Conservation (phyloP, 2,888 invertebrate genomes). For the Esperia sulphurella region DNA sequence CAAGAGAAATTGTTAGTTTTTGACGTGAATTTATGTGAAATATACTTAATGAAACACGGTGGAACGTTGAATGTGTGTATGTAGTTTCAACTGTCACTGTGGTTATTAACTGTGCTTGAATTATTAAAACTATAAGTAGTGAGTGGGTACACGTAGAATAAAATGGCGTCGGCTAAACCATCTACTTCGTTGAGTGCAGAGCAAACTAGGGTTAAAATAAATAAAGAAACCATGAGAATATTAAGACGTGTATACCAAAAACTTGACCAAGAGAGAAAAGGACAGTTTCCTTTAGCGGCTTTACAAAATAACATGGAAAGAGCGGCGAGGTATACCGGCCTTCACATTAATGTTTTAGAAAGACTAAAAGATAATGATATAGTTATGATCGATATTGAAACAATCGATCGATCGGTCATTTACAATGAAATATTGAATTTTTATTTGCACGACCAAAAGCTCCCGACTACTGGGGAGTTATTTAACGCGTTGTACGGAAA, state of each 20-base stretch:
- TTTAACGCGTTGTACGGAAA: constrained; percentile 13
- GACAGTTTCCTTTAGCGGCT: neutral
- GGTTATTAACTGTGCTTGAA: no score
- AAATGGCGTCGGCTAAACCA: constrained; percentile 1
- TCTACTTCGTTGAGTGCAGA: neutral
- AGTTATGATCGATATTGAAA: constrained; percentile 13
- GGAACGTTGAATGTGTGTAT: no score
- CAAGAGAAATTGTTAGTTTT: no score
- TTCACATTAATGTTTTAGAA: neutral
- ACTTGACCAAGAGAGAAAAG: constrained; percentile 1
- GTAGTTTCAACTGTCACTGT: no score
- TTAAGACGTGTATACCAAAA: neutral
- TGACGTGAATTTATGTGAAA: no score
- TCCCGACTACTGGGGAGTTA: constrained; percentile 30
- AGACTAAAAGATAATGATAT: neutral
- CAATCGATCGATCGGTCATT: constrained; percentile 25
- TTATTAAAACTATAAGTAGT: no score
- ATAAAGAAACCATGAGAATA: constrained; percentile 1
- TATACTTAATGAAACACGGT: no score
- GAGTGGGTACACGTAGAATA: neutral
- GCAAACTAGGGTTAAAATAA: neutral
- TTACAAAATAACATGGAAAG: neutral
- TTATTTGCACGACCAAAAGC: constrained; percentile 15
- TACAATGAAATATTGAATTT: constrained; percentile 21
- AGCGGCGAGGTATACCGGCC: neutral